Evolutionary conservation across 2,113 vertebrate species (phyloP).

Genomic region (Myiozetetes cayanensis): DNA sequence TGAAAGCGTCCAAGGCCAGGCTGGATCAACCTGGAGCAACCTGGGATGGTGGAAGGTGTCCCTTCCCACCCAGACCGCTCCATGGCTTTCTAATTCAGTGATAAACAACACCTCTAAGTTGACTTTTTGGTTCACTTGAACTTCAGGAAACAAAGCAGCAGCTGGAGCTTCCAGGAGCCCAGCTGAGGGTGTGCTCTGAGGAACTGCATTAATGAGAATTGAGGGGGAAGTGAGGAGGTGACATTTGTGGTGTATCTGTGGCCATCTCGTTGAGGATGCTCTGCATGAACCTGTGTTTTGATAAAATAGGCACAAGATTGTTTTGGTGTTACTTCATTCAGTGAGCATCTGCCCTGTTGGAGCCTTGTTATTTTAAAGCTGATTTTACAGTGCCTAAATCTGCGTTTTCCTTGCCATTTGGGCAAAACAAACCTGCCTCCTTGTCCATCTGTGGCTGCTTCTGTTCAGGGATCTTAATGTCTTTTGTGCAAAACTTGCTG

Average conservation of each 20-base stretch:
- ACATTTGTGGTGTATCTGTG: not conserved
- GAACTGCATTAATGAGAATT: rapidly evolving
- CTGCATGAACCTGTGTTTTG: not conserved
- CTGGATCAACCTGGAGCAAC: rapidly evolving
- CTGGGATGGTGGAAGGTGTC: not conserved
- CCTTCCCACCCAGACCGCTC: not conserved
- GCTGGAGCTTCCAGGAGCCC: rapidly evolving
- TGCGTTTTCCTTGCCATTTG: not conserved
- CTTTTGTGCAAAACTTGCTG: not conserved
- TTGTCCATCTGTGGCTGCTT: not conserved
- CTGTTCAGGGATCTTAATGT: not conserved
- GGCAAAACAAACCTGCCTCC: not conserved
- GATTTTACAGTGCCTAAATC: not conserved
- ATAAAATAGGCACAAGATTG: not conserved
- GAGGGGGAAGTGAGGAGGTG: rapidly evolving
- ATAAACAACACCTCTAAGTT: not conserved
- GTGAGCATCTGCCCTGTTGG: not conserved
- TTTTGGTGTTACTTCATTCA: not conserved
- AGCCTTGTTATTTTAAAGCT: not conserved
- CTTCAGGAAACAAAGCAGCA: not conserved
- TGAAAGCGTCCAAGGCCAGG: not conserved
- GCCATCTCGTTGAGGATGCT: not conserved
- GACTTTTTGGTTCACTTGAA: not conserved
- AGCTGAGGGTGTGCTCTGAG: not conserved
- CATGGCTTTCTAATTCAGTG: not conserved